Evolutionary conservation across 2,797 vertebrate species (phyloP).

Genomic region (Protonibea diacanthus): DNA sequence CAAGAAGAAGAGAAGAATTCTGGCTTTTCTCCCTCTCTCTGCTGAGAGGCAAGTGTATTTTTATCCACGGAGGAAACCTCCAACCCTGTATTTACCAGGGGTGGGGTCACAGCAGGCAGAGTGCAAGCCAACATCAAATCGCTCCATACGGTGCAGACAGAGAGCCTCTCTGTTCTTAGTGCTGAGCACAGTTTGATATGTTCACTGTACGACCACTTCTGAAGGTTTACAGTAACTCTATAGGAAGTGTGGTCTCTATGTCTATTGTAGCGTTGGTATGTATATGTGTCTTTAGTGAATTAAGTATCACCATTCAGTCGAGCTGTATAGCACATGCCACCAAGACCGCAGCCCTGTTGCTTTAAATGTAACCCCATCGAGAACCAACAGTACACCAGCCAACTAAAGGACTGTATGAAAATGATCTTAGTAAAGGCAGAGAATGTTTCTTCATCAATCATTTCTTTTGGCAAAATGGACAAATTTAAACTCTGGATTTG

Average conservation of each 20-base stretch:
- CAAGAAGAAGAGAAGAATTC: slow-evolving; percentile 48
- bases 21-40: slow-evolving; percentile 55
- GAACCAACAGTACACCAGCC: slow-evolving; percentile 1
- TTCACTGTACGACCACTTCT: slow-evolving; percentile 69
- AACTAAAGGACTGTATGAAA: slow-evolving; percentile 8
- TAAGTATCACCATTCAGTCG: slow-evolving; percentile 23
- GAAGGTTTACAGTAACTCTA: slow-evolving; percentile 58
- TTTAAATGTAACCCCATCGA: slow-evolving; percentile 28
- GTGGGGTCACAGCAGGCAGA: slow-evolving; percentile 81
- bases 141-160: slow-evolving; percentile 68
- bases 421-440: background rate
- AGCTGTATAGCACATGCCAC: slow-evolving; percentile 15
- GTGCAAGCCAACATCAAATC: slow-evolving; percentile 72
- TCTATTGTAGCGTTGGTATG: slow-evolving; percentile 41
- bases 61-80: slow-evolving; percentile 83
- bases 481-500: background rate
- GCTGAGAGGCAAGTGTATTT: slow-evolving; percentile 79
- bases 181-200: slow-evolving; percentile 53
- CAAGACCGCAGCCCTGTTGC: slow-evolving; percentile 35
- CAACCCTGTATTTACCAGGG: slow-evolving; percentile 86
- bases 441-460: background rate
- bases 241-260: slow-evolving; percentile 59
- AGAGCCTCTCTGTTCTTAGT: slow-evolving; percentile 68
- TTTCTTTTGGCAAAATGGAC: background rate
- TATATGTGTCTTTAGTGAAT: slow-evolving; percentile 31